These are phyloP conservation scores for Miltochrista miniata DNA, from an alignment of 2,888 invertebrate species.

Conservation along the genomic window DNA sequence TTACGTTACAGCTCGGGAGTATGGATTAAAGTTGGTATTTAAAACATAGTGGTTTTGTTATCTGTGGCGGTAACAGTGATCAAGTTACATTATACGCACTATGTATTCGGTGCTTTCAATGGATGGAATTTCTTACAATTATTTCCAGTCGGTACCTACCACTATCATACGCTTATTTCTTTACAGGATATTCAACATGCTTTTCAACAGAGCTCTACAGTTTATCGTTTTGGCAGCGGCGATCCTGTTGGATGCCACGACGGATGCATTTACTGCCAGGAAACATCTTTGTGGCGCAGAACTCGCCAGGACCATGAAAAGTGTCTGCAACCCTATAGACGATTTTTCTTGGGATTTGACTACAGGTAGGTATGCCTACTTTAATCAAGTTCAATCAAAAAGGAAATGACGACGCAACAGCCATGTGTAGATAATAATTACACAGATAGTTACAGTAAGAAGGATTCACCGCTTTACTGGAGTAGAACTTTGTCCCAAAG, in stretches of 20 bases:
- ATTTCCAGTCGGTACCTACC: conserved; percentile 8
- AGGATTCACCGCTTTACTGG: too few species aligned
- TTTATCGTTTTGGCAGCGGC: conserved; percentile 56
- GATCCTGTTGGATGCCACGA: conserved; percentile 52
- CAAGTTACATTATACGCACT: conserved; percentile 69
- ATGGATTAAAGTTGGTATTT: too few species aligned
- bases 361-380: too few species aligned
- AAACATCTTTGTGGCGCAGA: conserved; percentile 72
- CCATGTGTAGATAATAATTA: too few species aligned
- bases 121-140: conserved; percentile 1
- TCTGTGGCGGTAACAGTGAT: too few species aligned
- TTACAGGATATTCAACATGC: conserved; percentile 53
- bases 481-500: too few species aligned
- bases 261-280: conserved; percentile 56
- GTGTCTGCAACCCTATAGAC: conserved; percentile 73
- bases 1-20: too few species aligned
- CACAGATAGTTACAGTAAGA: too few species aligned
- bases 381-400: too few species aligned
- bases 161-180: conserved; percentile 5
- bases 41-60: too few species aligned
- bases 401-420: too few species aligned
- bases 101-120: conserved; percentile 9
- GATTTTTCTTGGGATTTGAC: conserved; percentile 76
- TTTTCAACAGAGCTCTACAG: conserved; percentile 57
- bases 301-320: conserved; percentile 72